Percentiles rank a stretch among this genome's conserved stretches.
These are phyloP conservation scores for Plebejus argus DNA, from an alignment of 2,888 invertebrate genomes.

Conservation along the genomic window DNA sequence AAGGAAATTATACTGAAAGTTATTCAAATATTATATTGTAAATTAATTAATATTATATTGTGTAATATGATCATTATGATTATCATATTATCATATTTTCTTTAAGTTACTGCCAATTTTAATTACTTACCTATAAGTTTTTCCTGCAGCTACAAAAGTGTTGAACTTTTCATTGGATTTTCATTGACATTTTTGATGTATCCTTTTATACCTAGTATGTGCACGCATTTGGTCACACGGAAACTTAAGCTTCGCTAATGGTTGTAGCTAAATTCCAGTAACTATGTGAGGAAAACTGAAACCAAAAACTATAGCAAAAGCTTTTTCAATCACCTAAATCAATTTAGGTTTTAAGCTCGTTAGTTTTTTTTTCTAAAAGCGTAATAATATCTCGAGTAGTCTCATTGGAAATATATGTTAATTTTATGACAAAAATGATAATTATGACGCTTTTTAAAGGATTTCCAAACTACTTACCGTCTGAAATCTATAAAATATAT, in stretches of 20 bases:
- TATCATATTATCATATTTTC: too few relatives aligned
- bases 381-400: not conserved
- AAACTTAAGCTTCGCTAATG: not conserved
- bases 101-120: not conserved
- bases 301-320: not conserved
- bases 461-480: not conserved
- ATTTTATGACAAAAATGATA: not conserved
- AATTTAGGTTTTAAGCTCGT: not conserved
- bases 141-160: not conserved
- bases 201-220: not conserved
- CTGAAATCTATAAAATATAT: conserved; percentile 20
- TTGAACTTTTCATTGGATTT: not conserved
- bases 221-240: too few relatives aligned
- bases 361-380: not conserved
- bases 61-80: not conserved
- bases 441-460: not conserved
- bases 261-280: not conserved
- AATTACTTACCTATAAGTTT: not conserved
- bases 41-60: not conserved
- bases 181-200: not conserved
- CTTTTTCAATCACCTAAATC: not conserved
- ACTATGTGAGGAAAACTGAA: not conserved
- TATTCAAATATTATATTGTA: not conserved
- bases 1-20: not conserved
- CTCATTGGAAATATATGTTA: not conserved